Percentiles rank a stretch among this genome's conserved stretches.
Conservation (phyloP, 1,140 invertebrate species). For the Vollenhovia emeryi region DNA sequence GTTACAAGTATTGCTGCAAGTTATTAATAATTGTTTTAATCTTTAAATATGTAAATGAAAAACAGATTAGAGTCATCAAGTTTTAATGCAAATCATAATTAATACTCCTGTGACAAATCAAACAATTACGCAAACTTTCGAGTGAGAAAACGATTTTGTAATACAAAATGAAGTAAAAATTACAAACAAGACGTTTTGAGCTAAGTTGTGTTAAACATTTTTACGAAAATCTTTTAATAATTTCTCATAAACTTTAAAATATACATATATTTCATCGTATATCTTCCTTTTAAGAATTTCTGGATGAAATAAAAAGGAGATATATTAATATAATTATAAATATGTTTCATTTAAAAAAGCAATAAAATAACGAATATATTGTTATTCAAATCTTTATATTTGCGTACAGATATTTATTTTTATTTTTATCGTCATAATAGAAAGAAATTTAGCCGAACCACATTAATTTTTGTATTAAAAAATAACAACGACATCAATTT, state of each 20-base stretch:
- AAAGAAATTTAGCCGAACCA: background rate
- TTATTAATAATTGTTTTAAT: background rate
- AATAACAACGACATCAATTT: background rate
- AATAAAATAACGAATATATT: background rate
- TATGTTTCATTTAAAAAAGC: background rate
- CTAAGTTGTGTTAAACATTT: background rate
- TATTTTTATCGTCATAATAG: background rate
- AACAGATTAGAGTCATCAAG: constrained; percentile 4
- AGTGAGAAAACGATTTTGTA: background rate
- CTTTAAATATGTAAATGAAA: constrained; percentile 35
- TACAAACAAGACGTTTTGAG: background rate
- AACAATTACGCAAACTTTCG: background rate
- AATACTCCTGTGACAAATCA: background rate
- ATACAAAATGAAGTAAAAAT: background rate
- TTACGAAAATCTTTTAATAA: background rate
- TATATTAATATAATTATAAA: background rate
- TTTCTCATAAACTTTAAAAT: background rate
- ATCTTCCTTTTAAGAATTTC: background rate
- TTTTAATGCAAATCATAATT: background rate
- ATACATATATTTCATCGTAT: background rate
- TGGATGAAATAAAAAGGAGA: background rate
- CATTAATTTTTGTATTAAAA: background rate
- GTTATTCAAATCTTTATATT: background rate
- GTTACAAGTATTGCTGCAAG: background rate
- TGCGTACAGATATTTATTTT: background rate